These are phyloP conservation scores for Ophiodon elongatus DNA, from an alignment of 2,113 vertebrate genomes.

Conservation along the genomic window DNA sequence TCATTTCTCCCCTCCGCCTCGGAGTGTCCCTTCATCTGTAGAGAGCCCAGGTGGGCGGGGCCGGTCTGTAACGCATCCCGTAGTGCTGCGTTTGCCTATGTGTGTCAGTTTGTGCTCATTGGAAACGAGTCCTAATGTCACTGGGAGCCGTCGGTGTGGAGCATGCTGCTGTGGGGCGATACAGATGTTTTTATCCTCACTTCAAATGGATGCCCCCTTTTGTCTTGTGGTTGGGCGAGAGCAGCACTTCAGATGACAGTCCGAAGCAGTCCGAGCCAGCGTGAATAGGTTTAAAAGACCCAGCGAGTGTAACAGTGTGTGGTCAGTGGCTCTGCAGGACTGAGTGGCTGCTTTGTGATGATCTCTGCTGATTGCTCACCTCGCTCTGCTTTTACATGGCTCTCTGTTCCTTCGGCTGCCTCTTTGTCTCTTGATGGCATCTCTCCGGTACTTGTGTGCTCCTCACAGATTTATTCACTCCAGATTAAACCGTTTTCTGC, in stretches of 20 bases:
- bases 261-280: background rate
- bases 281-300: conserved; percentile 27
- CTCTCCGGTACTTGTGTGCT: background rate
- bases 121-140: conserved; percentile 26
- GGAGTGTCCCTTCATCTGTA: conserved; percentile 16
- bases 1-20: conserved; percentile 17
- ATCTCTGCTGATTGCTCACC: conserved; percentile 33
- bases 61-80: background rate
- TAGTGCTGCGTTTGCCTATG: background rate
- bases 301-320: conserved; percentile 18
- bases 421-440: conserved; percentile 24
- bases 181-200: conserved; percentile 44
- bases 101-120: conserved; percentile 37
- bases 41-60: background rate
- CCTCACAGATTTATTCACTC: conserved; percentile 22
- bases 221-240: background rate
- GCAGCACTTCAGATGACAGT: conserved; percentile 29
- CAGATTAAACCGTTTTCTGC: conserved; percentile 16
- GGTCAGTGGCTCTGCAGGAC: conserved; percentile 31
- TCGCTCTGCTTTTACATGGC: conserved; percentile 31
- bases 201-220: conserved; percentile 50
- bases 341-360: conserved; percentile 1
- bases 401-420: background rate
- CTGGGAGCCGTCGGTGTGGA: background rate
- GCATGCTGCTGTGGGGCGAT: background rate